These are phyloP conservation scores for Nyctibius grandis DNA, from an alignment of 2,797 vertebrate genomes.

Conservation along the genomic window DNA sequence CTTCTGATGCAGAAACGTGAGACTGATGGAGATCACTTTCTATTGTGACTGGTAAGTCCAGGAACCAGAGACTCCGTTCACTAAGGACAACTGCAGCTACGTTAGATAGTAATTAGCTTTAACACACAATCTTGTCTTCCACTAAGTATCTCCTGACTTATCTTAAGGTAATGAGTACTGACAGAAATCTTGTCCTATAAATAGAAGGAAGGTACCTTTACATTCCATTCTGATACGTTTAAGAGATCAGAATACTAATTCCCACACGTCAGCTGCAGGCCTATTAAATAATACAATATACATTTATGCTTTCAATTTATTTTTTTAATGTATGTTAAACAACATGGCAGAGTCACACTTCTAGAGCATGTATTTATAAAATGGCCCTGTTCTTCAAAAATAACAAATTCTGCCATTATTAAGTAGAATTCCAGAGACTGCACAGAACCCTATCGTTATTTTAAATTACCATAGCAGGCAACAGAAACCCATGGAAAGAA, in stretches of 20 bases:
- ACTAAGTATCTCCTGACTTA: slow-evolving; percentile 53
- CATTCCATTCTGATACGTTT: slow-evolving; percentile 65
- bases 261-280: slow-evolving; percentile 36
- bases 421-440: neutral
- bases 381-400: neutral
- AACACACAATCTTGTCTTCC: slow-evolving; percentile 46
- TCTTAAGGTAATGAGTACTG: slow-evolving; percentile 63
- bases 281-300: slow-evolving; percentile 59
- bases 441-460: neutral
- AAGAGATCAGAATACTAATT: slow-evolving; percentile 71
- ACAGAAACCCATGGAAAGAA: neutral
- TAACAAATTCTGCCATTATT: neutral
- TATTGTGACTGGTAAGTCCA: neutral
- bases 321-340: neutral
- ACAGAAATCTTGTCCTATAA: slow-evolving; percentile 66
- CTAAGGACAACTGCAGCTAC: slow-evolving; percentile 14
- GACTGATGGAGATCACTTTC: neutral
- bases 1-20: neutral
- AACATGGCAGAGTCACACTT: neutral
- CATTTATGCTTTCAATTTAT: neutral
- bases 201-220: slow-evolving; percentile 61
- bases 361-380: neutral
- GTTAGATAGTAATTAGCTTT: slow-evolving; percentile 56
- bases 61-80: neutral
- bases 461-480: neutral